phyloP scores from a whole-genome alignment of 2,797 vertebrate genomes.

The Thunnus albacares region DNA sequence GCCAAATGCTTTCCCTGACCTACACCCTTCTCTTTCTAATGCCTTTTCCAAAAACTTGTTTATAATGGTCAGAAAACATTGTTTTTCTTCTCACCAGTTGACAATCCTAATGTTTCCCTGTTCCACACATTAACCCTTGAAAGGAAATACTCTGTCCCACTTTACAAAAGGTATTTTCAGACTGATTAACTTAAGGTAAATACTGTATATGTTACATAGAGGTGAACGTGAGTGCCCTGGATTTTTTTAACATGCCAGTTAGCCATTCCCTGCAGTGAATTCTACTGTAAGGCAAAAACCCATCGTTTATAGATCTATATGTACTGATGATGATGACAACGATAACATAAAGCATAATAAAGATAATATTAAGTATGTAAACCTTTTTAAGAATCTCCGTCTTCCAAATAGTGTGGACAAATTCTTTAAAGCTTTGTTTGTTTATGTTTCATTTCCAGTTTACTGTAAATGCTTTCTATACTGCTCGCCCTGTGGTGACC shows the following conservation, averaged over 20 bases:
- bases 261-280: constrained; percentile 64
- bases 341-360: constrained; percentile 78
- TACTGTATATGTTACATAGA: constrained; percentile 61
- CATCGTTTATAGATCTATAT: constrained; percentile 77
- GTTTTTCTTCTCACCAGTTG: constrained; percentile 52
- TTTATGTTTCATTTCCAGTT: constrained; percentile 56
- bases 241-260: constrained; percentile 56
- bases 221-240: constrained; percentile 45
- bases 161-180: constrained; percentile 58
- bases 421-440: constrained; percentile 74
- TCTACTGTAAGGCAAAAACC: constrained; percentile 63
- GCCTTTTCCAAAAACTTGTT: constrained; percentile 71
- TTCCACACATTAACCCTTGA: constrained; percentile 45
- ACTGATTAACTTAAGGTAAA: constrained; percentile 49
- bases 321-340: constrained; percentile 69
- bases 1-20: constrained; percentile 63
- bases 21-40: constrained; percentile 64
- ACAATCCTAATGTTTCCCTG: constrained; percentile 69
- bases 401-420: constrained; percentile 87
- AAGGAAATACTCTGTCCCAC: constrained; percentile 51
- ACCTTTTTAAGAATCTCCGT: constrained; percentile 86
- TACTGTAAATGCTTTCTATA: constrained; percentile 82
- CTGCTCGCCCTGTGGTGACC: constrained; percentile 74
- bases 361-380: constrained; percentile 83
- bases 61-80: constrained; percentile 50